Conservation (phyloP, 2,113 vertebrate species). For the Oreamnos americanus region DNA sequence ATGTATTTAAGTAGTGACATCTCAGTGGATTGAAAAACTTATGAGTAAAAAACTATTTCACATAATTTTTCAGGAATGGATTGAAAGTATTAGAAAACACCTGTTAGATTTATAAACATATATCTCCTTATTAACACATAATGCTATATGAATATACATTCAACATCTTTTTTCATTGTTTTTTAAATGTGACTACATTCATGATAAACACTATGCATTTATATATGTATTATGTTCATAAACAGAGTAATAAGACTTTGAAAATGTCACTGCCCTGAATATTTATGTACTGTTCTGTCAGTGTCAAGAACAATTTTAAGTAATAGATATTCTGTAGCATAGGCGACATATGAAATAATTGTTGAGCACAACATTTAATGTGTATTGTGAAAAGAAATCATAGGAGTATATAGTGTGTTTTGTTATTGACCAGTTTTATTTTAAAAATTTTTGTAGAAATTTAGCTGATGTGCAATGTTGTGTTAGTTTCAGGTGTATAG, state of each 20-base stretch:
- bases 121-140: neutral
- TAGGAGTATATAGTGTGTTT: slow-evolving; percentile 40
- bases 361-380: slow-evolving; percentile 68
- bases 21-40: neutral
- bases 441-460: neutral
- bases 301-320: slow-evolving; percentile 66
- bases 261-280: slow-evolving; percentile 63
- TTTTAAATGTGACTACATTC: neutral
- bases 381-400: slow-evolving; percentile 47
- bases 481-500: neutral
- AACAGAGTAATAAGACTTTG: slow-evolving; percentile 68
- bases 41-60: neutral
- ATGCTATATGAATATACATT: neutral
- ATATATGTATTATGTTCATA: neutral
- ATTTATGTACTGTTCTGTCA: slow-evolving; percentile 65
- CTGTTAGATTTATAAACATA: neutral
- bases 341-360: slow-evolving; percentile 48
- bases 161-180: neutral
- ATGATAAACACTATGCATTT: neutral
- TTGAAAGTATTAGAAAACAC: slow-evolving; percentile 10
- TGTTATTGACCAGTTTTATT: slow-evolving; percentile 42
- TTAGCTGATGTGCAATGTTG: neutral
- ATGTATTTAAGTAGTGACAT: neutral
- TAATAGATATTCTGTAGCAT: slow-evolving; percentile 69
- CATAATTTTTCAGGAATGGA: neutral